Percentiles rank a stretch among this genome's conserved stretches.
Evolutionary conservation across 2,797 vertebrate genomes (phyloP).

Genomic region (Sebastes trivittatus): DNA sequence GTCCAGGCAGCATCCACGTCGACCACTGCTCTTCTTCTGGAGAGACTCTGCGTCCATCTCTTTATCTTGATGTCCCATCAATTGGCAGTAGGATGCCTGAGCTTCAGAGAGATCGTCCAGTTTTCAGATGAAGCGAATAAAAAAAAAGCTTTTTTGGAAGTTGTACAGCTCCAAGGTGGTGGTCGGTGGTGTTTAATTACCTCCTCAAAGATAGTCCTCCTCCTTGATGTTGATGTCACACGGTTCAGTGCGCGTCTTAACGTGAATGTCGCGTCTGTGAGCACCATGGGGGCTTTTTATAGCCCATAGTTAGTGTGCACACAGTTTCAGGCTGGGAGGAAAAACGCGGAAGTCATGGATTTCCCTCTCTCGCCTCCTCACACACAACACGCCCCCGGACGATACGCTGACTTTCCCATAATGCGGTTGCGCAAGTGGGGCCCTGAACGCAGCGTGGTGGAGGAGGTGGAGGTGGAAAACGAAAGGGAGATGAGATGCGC

Average conservation of each 20-base stretch:
- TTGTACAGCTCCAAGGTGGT: neutral
- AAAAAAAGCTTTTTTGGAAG: neutral
- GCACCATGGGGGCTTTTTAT: slow-evolving; percentile 47
- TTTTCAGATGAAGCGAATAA: neutral
- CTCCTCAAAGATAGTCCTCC: slow-evolving; percentile 16
- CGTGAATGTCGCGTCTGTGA: neutral
- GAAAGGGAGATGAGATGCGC: slow-evolving; percentile 39
- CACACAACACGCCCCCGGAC: neutral
- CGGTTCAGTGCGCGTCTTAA: neutral
- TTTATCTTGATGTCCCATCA: neutral
- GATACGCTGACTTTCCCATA: slow-evolving; percentile 57
- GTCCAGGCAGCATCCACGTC: slow-evolving; percentile 63
- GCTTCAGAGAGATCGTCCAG: neutral
- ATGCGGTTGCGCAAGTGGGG: slow-evolving; percentile 55
- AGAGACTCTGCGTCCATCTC: slow-evolving; percentile 72
- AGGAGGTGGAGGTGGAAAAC: slow-evolving; percentile 46
- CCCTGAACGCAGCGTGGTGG: neutral
- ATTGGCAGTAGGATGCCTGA: neutral
- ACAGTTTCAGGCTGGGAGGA: slow-evolving; percentile 36
- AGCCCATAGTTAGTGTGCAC: fast-evolving
- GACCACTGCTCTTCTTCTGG: slow-evolving; percentile 3
- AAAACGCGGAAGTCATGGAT: slow-evolving; percentile 80
- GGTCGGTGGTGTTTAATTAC: neutral
- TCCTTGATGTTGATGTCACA: neutral
- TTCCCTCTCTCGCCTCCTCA: slow-evolving; percentile 69